Evolutionary conservation across 2,797 vertebrate species (phyloP), one percentile per base, ranked within the genome.

Genomic region (Gymnothorax javanicus): DNA sequence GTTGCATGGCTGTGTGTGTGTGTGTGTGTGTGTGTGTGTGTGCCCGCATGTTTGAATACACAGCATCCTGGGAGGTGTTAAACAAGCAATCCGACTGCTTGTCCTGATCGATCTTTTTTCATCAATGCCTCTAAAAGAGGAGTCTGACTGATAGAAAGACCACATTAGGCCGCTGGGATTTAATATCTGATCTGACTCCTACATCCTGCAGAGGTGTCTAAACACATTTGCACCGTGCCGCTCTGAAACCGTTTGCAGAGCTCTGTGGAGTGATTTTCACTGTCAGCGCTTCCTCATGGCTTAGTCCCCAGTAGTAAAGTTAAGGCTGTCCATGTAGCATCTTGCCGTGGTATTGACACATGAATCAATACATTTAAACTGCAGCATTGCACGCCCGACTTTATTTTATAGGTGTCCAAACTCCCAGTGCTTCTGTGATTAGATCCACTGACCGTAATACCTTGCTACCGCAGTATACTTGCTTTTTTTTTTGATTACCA

Each of bases 61-160:
- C 1, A 79, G 43, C 58, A 92, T 88, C 89, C 82, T 92, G 87
- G 13, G 33, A 94, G 94, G 91, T 4, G 86, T 23, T 92, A 91
- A 91, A 87, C 85, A 87, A 90, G 91, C 92, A 50, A 86, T 88
- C 64, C 86, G 89, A 87, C 88, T 86, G 89, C 89, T 93, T 85
- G 85, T 82, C 62, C 86, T 83, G 88, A 92, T 90, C 91, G 89
- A 88, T 85, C 81, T 73, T 73, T 67, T 88, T 82, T 50, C 69
- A 71, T 75, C 50, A 20, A 85, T 20, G 27, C 50, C 84, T 43
- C 25, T 56, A 85, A 85, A 15, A 56, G 27, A 54, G 27, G n/a
- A 17, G 64, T 15, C 25, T 13, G n/a, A 58, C 58, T 64, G 79
- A 89, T 75, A 62, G 85, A 86, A 25, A 50, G 83, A 13, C 88